Base-by-base conservation (phyloP, 2,797 vertebrate species). In the Synaphobranchus kaupii region DNA sequence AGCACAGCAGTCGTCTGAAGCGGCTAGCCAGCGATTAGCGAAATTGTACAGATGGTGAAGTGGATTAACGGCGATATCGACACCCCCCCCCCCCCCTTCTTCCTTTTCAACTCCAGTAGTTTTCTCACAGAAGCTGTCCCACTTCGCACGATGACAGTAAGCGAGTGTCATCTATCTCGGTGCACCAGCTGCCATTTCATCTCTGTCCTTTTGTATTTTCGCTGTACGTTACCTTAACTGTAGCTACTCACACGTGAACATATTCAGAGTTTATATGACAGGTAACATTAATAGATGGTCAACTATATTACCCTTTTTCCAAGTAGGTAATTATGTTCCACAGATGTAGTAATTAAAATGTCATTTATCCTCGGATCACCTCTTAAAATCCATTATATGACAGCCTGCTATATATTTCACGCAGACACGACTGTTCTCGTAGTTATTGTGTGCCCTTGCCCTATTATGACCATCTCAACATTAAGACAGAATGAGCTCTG, bases 1-100 rank as follows among this genome's bases (percentile, higher is more conserved):
- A 15, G 85, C 22, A 50, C 44, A 15, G 85, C 76, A 39, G 39
- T 39, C 39, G 34, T 85, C 22, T 80, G 71, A 80, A 13, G 25
- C 48, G 8, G 25, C 48, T 15, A 48, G 50, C 10, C 68, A 56
- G 85, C 84, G 71, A 50, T 88, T 68, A 52, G 86, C 31, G 80
- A 80, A 85, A 63, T 44, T 78, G 84, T 88, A 63, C 92, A 93
- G 92, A 93, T 90, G 90, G 88, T 80, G 82, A 87, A 80, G 86
- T 88, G 90, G 89, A 93, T 94, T 92, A 92, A 17, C 60, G 12
- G 73, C 22, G 25, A 87, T 63, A 90, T 50, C 86, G 52, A 80
- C 48, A 73, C 85, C 44, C n/a, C n/a, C n/a, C n/a, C n/a, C n/a
- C n/a, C n/a, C n/a, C n/a, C n/a, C 89, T 15, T 17, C 52, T 80